A percentile compares a stretch with the other conserved stretches of the same genome.
These are phyloP conservation scores for Nyctalus aviator DNA, from an alignment of 2,797 vertebrate genomes.

Conservation along the genomic window DNA sequence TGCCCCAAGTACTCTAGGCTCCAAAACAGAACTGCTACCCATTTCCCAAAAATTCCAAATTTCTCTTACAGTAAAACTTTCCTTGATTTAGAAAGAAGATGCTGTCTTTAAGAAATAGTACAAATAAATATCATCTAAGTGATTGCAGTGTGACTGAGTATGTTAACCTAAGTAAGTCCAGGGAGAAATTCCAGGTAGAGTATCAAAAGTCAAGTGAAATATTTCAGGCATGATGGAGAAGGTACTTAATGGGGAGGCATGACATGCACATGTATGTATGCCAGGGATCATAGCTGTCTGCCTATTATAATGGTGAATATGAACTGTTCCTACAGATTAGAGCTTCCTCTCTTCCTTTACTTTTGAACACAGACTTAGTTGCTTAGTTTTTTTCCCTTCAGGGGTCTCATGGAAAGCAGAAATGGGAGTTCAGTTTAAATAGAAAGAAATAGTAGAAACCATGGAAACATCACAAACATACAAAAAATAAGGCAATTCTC, in stretches of 20 bases:
- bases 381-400: background rate
- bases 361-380: slow-evolving; percentile 35
- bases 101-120: slow-evolving; percentile 10
- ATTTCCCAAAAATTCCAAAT: background rate
- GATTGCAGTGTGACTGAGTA: background rate
- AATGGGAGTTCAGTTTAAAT: background rate
- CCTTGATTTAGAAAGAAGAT: slow-evolving; percentile 48
- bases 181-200: slow-evolving; percentile 14
- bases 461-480: background rate
- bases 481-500: background rate
- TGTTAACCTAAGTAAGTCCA: slow-evolving; percentile 2
- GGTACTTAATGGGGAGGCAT: background rate
- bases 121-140: background rate
- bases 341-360: background rate
- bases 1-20: background rate
- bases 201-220: slow-evolving; percentile 17
- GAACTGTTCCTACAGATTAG: background rate
- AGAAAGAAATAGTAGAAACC: background rate
- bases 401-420: background rate
- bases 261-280: background rate
- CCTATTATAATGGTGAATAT: background rate
- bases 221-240: slow-evolving; percentile 13
- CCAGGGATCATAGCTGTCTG: background rate
- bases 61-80: slow-evolving; percentile 31
- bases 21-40: slow-evolving; percentile 1